phyloP scores from a whole-genome alignment of 2,113 vertebrate species.

The Pluvianellus socialis region DNA sequence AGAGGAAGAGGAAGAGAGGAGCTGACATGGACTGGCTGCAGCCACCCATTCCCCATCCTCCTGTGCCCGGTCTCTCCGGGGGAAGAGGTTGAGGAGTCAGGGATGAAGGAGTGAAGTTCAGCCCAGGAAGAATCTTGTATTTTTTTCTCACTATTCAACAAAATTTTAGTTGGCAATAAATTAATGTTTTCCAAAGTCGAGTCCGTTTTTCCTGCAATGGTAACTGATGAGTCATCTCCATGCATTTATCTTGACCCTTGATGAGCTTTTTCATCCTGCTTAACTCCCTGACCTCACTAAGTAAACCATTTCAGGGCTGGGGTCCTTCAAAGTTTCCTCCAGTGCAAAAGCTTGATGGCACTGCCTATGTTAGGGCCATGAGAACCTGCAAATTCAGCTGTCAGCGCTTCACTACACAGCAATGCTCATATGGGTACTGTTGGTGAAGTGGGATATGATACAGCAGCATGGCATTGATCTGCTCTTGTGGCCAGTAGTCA shows the following conservation, averaged over 20 bases:
- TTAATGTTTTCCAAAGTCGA: background rate
- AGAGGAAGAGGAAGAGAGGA: background rate
- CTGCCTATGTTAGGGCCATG: background rate
- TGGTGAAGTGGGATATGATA: background rate
- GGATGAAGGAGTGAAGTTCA: background rate
- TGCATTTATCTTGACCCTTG: background rate
- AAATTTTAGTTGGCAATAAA: background rate
- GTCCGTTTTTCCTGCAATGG: background rate
- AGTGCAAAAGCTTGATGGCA: background rate
- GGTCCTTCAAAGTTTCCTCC: background rate
- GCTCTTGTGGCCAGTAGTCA: background rate
- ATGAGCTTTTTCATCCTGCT: background rate
- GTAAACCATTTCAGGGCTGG: accelerated
- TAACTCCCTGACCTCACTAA: background rate
- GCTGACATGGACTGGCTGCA: accelerated
- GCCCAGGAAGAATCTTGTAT: accelerated
- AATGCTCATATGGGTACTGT: accelerated
- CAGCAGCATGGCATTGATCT: background rate
- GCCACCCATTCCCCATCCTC: accelerated
- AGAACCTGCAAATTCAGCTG: background rate
- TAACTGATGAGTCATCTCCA: background rate
- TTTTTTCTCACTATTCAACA: background rate
- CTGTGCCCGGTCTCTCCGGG: background rate
- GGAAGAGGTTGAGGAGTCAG: background rate
- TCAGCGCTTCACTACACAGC: background rate